Evolutionary conservation across 2,113 vertebrate species (phyloP), one percentile per base, ranked within the genome.

Genomic region (Noctilio leporinus): DNA sequence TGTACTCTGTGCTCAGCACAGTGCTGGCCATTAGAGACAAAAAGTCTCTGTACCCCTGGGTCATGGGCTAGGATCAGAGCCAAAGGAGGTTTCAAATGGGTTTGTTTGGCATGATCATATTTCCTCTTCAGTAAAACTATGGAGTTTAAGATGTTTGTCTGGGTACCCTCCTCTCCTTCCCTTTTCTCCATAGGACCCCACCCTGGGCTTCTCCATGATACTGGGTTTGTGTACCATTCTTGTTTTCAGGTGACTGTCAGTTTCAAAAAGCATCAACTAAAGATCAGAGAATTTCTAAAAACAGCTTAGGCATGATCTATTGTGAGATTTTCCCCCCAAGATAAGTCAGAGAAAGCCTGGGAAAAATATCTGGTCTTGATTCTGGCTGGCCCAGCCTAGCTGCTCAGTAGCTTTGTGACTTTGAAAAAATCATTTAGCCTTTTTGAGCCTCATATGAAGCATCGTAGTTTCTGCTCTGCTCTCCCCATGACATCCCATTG

Each of bases 361-460:
- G 45, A 28, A 80, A 94, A 95, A 55, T 49, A 65, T 40, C 26
- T 47, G 28, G 57, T 81, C 72, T 62, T 33, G 16, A 33, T 91
- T 92, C 67, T 45, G 15, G 64, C 73, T 86, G 33, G 64, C 16
- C 47, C 49, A 75, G 78, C 49, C 38, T 86, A 65, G 67, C 30
- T 51, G n/a, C 51, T 93, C 20, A 70, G 28, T 62, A 40, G 43
- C 26, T 88, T 81, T 91, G 53, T 86, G 55, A 95, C 57, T 92
- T 81, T 89, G 81, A 72, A 69, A 95, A 87, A 92, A 88, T 86
- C 43, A 33, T 80, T 95, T 85, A 69, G 57, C 55, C 22, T 95
- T 93, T 91, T 19, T 87, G 84, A 93, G 65, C 59, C 73, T 91
- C 35, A 20, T 57, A 57, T 47, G 76, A 91, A 26, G 10, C 83